Conservation (phyloP, 2,797 vertebrate species). For the Telmatherina bonti region DNA sequence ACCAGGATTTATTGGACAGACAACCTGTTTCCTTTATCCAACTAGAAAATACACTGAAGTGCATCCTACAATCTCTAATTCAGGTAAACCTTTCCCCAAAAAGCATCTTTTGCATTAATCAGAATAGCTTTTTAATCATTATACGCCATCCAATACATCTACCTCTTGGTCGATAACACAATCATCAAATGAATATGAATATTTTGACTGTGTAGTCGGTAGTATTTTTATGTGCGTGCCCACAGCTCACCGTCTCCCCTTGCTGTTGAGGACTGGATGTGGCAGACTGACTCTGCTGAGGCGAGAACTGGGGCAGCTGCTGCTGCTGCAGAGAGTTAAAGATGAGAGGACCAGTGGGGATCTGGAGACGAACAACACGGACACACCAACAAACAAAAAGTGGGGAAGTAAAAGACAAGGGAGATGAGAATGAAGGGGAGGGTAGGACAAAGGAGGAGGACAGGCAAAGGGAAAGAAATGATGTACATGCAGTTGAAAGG, state of each 20-base stretch:
- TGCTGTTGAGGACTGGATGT: constrained; percentile 87
- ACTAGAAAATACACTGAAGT: background rate
- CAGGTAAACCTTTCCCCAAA: background rate
- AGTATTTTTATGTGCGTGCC: background rate
- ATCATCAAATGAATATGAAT: constrained; percentile 8
- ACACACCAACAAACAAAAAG: constrained; percentile 32
- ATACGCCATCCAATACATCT: background rate
- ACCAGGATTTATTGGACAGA: background rate
- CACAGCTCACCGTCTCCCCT: constrained; percentile 86
- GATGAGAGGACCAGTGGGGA: constrained; percentile 89
- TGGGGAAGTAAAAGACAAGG: constrained; percentile 21
- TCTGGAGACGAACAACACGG: constrained; percentile 76
- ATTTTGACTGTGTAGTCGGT: background rate
- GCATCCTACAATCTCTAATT: background rate
- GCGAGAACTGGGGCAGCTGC: constrained; percentile 88
- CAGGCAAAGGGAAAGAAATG: constrained; percentile 25
- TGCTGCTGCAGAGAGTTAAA: constrained; percentile 92
- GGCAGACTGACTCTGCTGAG: constrained; percentile 88
- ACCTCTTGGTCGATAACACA: background rate
- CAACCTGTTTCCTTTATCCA: background rate
- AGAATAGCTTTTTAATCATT: background rate
- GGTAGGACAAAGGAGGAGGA: constrained; percentile 15
- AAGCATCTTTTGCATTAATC: background rate
- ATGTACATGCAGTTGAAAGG: constrained; percentile 39
- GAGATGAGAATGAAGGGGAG: constrained; percentile 9